phyloP scores from a whole-genome alignment of 2,113 vertebrate species.

The Phalacrocorax brasilianus region DNA sequence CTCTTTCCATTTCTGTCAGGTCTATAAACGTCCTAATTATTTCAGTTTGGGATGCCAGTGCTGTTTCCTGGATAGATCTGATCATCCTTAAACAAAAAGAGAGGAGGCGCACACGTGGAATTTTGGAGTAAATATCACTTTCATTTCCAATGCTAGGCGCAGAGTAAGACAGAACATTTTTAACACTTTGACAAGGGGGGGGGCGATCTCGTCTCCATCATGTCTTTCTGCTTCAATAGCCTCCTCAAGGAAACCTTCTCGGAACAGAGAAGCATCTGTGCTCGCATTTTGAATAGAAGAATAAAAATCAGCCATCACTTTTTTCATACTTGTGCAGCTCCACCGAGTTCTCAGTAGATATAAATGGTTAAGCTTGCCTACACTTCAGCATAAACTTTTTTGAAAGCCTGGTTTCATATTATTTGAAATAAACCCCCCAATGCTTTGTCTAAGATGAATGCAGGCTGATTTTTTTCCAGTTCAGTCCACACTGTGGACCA shows the following conservation, averaged over 20 bases:
- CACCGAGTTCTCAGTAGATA: conserved; percentile 40
- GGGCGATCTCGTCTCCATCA: conserved; percentile 77
- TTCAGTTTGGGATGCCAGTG: conserved; percentile 88
- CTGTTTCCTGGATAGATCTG: conserved; percentile 88
- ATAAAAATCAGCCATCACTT: conserved; percentile 60
- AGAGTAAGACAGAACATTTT: conserved; percentile 73
- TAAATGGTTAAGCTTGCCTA: conserved; percentile 45
- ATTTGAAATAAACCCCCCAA: conserved; percentile 36
- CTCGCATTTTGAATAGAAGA: conserved; percentile 74
- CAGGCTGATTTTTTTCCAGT: conserved; percentile 11
- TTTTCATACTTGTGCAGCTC: conserved; percentile 40
- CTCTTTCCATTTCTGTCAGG: conserved; percentile 79
- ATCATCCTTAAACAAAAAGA: conserved; percentile 85
- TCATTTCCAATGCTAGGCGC: conserved; percentile 77
- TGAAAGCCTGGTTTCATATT: conserved; percentile 35
- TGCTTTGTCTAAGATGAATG: conserved; percentile 11
- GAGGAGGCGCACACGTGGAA: conserved; percentile 82
- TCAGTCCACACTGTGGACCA: neutral
- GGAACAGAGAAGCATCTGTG: conserved; percentile 77
- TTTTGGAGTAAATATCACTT: conserved; percentile 80
- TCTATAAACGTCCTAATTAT: conserved; percentile 95
- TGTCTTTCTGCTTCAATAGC: conserved; percentile 81
- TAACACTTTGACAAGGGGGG: conserved; percentile 73
- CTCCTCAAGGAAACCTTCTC: conserved; percentile 82
- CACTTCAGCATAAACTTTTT: conserved; percentile 42